Evolutionary conservation across 1,140 invertebrate genomes (phyloP), one percentile per base, ranked within the genome.

Genomic region (Drosophila mauritiana): DNA sequence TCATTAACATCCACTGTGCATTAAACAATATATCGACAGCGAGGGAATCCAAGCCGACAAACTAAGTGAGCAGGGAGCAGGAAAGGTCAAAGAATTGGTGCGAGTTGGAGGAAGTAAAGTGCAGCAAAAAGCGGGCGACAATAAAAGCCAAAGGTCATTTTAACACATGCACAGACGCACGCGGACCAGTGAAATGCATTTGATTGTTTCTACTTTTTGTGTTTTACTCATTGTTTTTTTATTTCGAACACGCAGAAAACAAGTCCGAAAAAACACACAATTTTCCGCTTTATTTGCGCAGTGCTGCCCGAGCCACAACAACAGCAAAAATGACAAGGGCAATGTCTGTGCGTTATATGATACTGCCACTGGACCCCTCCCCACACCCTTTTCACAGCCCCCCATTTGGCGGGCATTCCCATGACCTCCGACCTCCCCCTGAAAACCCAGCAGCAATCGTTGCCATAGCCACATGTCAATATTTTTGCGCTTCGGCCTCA

Each of bases 241-340:
- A 20, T 40, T 15, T 52, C 43, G 67, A 40, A 63, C 57, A 73
- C 53, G 78, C 65, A 76, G 88, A 74, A 73, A 77, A 67, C 61
- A 76, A 73, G 39, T 39, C 4, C 17, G 68, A 79, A 78, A 83
- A 69, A 73, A 73, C 7, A 39, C 67, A 88, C 72, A 88, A 84
- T 89, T 88, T 89, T 70, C 62, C 77, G 84, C 84, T 88, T 88
- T 88, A 89, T 88, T 88, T 88, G 69, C 64, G 52, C 76, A 77
- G 52, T 42, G 52, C 59, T 52, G 70, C 46, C 61, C 53, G 57
- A 55, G 45, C 72, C 31, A 63, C 59, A 62, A 45, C 55, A 62
- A 54, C 73, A 51, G 20, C 58, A 46, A 31, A 61, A 70, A 59
- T 56, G 58, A 69, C 73, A 80, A 48, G 69, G 68, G 67, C 72